Evolutionary conservation across 53 echinoderm and acorn worm species (phyloP).

Genomic region (Patiria pectinifera): DNA sequence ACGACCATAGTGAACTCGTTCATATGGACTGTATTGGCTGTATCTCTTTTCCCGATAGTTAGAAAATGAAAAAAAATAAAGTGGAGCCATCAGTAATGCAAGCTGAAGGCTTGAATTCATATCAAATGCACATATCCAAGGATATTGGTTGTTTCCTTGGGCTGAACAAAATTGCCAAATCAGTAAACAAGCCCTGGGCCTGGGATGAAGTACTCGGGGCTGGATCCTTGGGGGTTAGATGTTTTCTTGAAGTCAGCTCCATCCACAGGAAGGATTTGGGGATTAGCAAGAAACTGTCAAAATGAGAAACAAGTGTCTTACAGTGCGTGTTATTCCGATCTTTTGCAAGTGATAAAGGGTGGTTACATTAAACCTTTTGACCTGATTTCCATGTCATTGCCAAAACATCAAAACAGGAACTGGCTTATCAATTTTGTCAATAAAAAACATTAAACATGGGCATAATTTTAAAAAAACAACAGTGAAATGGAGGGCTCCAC

Average conservation of each 20-base stretch:
- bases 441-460: too few species aligned
- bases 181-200: neutral
- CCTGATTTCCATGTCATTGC: too few species aligned
- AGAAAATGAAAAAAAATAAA: neutral
- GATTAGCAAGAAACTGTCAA: neutral
- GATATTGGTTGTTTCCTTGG: conserved; percentile 14
- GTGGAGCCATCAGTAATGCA: neutral
- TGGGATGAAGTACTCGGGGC: neutral
- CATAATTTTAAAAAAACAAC: too few species aligned
- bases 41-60: neutral
- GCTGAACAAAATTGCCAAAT: neutral
- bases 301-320: conserved; percentile 3
- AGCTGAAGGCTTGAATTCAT: neutral
- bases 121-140: neutral
- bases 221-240: neutral
- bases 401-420: too few species aligned
- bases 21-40: neutral
- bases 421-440: too few species aligned
- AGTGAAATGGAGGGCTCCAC: too few species aligned
- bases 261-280: neutral
- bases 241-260: neutral
- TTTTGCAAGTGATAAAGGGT: neutral
- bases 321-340: neutral
- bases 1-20: neutral
- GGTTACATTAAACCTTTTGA: neutral